Conservation (phyloP, 2,113 vertebrate genomes). For the Tupaia chinensis region DNA sequence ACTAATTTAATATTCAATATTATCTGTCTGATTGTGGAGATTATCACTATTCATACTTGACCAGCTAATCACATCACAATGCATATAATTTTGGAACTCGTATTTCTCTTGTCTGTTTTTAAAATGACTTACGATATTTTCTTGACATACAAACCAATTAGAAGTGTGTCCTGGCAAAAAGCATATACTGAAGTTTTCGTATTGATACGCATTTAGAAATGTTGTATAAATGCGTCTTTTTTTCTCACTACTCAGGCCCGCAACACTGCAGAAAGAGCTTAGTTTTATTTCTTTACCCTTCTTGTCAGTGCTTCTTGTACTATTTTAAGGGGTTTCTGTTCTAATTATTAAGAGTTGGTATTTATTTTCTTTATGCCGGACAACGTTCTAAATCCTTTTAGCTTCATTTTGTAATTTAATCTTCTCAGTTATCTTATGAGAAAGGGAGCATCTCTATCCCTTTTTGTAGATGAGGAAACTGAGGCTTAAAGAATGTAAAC, state of each 20-base stretch:
- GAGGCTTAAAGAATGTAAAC: neutral
- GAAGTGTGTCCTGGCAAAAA: neutral
- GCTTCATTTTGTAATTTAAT: neutral
- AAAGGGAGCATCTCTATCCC: neutral
- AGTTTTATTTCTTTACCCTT: neutral
- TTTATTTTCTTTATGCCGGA: neutral
- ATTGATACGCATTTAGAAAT: neutral
- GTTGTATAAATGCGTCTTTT: neutral
- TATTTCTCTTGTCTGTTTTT: conserved; percentile 4
- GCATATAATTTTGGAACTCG: conserved; percentile 16
- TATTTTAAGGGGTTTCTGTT: conserved; percentile 21
- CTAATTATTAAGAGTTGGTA: neutral
- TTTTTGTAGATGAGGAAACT: conserved; percentile 39
- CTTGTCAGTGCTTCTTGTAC: neutral
- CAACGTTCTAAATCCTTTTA: neutral
- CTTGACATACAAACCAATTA: neutral
- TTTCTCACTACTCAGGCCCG: neutral
- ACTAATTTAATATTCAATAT: conserved; percentile 8
- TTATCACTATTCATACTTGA: neutral
- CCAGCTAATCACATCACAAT: conserved; percentile 5
- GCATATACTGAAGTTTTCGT: neutral
- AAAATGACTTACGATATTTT: conserved; percentile 42
- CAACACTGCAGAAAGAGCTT: neutral
- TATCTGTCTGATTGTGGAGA: conserved; percentile 32
- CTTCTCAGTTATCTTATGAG: neutral